These are phyloP conservation scores for Neotoma lepida DNA, from an alignment of 2,113 vertebrate species.

Conservation along the genomic window DNA sequence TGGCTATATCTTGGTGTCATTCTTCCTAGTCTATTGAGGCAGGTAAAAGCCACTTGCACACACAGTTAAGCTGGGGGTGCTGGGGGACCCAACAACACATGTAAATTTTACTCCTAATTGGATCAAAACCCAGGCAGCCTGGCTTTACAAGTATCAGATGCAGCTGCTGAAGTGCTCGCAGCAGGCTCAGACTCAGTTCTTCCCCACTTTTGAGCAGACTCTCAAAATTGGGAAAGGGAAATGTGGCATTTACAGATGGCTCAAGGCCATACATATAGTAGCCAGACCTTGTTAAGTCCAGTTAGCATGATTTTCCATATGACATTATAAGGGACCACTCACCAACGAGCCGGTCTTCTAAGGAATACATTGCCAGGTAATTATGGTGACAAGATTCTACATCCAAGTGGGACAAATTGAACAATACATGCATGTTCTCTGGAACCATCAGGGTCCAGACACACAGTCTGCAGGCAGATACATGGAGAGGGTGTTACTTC, in stretches of 20 bases:
- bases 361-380: constrained; percentile 85
- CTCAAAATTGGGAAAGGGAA: not conserved
- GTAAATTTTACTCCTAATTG: not conserved
- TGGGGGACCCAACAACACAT: not conserved
- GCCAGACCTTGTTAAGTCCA: not conserved
- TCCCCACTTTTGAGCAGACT: not conserved
- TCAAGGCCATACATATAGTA: not conserved
- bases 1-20: not conserved
- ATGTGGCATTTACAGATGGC: not conserved
- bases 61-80: not conserved
- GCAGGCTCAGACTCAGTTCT: not conserved
- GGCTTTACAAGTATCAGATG: not conserved
- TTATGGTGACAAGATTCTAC: constrained; percentile 85
- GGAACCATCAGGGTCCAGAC: constrained; percentile 86
- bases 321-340: constrained; percentile 70
- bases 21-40: not conserved
- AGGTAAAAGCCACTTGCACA: not conserved
- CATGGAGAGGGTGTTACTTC: not conserved
- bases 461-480: constrained; percentile 84
- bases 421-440: constrained; percentile 80
- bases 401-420: constrained; percentile 87
- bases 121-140: not conserved
- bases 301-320: not conserved
- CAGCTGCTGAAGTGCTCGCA: not conserved
- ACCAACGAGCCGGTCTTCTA: constrained; percentile 84